These are phyloP conservation scores for Salticus scenicus DNA, from an alignment of 2,888 invertebrate genomes.

Conservation along the genomic window DNA sequence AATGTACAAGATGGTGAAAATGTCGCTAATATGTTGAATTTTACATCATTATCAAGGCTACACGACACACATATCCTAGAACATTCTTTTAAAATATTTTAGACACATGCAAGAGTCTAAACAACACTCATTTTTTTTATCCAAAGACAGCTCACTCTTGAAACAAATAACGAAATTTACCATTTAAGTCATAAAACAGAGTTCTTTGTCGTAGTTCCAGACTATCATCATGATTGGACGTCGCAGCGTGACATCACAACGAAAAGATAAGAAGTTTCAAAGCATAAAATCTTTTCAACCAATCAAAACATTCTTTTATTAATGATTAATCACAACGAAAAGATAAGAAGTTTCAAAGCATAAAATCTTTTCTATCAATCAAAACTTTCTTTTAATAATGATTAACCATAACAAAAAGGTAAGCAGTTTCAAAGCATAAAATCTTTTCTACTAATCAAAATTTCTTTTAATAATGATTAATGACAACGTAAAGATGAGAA, in stretches of 20 bases:
- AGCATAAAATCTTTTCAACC: too few relatives aligned
- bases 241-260: constrained; percentile 43
- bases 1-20: constrained; percentile 49
- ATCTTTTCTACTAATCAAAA: too few relatives aligned
- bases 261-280: background rate
- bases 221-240: constrained; percentile 60
- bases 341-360: background rate
- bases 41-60: constrained; percentile 24
- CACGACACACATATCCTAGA: constrained; percentile 39
- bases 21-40: constrained; percentile 28
- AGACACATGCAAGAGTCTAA: constrained; percentile 35
- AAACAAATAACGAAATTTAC: background rate
- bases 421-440: background rate
- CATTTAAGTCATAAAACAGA: background rate
- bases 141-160: background rate
- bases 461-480: too few relatives aligned
- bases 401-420: background rate
- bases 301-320: too few relatives aligned
- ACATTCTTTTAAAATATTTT: constrained; percentile 50
- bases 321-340: constrained; percentile 5
- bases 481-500: background rate
- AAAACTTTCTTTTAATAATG: too few relatives aligned
- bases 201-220: constrained; percentile 26
- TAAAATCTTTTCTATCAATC: too few relatives aligned
- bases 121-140: constrained; percentile 31